These are phyloP conservation scores for Epinotia brunnichana DNA, from an alignment of 2,888 invertebrate species.

Conservation along the genomic window DNA sequence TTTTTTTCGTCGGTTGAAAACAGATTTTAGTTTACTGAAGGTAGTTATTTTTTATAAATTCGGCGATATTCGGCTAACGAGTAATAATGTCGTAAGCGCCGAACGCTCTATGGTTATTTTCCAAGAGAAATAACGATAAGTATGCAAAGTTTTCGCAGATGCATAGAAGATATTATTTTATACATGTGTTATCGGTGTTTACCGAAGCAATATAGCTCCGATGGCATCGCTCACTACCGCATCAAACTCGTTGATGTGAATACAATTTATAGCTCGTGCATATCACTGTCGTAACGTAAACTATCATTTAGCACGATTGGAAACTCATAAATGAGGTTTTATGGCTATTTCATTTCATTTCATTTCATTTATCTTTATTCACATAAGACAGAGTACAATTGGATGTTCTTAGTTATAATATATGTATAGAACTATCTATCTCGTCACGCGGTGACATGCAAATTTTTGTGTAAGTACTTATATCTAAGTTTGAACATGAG, in stretches of 20 bases:
- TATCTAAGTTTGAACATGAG: too few relatives aligned
- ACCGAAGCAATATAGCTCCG: not conserved
- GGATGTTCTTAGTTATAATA: too few relatives aligned
- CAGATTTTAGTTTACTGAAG: too few relatives aligned
- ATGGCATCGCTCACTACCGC: not conserved
- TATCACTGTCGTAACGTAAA: not conserved
- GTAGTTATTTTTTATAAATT: too few relatives aligned
- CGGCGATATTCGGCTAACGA: too few relatives aligned
- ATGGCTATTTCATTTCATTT: too few relatives aligned
- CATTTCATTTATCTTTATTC: too few relatives aligned
- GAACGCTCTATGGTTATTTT: not conserved
- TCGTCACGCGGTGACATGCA: too few relatives aligned
- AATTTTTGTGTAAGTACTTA: too few relatives aligned
- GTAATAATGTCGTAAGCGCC: not conserved
- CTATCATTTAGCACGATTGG: not conserved
- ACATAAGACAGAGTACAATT: too few relatives aligned
- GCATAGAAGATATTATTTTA: not conserved
- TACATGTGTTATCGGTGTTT: not conserved
- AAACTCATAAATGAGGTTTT: not conserved
- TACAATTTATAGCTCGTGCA: not conserved
- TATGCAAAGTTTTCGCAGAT: not conserved
- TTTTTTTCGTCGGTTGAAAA: too few relatives aligned
- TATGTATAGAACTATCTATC: too few relatives aligned
- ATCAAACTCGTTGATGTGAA: not conserved
- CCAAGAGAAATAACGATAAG: not conserved